Percentiles rank a stretch among this genome's conserved stretches.
Conservation (phyloP, 2,113 vertebrate species). For the Thinocorus orbignyianus region DNA sequence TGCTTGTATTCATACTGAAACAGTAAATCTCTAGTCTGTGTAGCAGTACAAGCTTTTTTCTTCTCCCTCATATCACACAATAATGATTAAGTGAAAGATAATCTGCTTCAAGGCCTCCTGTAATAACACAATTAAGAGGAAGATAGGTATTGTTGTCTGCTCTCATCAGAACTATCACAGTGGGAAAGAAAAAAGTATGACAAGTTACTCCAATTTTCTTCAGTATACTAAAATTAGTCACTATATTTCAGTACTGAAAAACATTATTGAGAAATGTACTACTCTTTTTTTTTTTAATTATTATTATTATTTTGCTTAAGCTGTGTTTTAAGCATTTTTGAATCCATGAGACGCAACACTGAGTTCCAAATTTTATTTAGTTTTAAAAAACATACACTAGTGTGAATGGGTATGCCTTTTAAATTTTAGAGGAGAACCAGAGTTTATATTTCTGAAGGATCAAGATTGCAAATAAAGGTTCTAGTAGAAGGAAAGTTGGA, state of each 20-base stretch:
- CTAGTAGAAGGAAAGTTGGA: not conserved
- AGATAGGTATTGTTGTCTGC: not conserved
- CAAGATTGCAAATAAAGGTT: not conserved
- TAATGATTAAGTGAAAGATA: not conserved
- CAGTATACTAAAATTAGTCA: not conserved
- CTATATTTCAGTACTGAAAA: not conserved
- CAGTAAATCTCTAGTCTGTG: not conserved
- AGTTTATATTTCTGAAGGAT: not conserved
- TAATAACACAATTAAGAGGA: not conserved
- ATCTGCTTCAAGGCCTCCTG: not conserved
- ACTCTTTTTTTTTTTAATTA: not conserved
- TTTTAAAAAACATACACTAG: not conserved
- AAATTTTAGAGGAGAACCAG: not conserved
- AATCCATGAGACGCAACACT: not conserved
- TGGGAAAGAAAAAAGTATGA: not conserved
- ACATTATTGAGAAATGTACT: not conserved
- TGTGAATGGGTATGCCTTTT: not conserved
- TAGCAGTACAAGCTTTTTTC: not conserved
- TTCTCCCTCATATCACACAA: not conserved
- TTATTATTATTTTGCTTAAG: not conserved
- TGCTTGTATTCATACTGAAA: not conserved
- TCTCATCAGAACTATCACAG: not conserved
- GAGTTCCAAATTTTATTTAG: not conserved
- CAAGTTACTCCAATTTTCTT: not conserved
- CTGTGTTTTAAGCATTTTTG: not conserved